Percentiles rank a stretch among this genome's conserved stretches.
Evolutionary conservation across 37 sponge, comb jelly and placozoan species (phyloP).

Genomic region (Chondrosia reniformis): DNA sequence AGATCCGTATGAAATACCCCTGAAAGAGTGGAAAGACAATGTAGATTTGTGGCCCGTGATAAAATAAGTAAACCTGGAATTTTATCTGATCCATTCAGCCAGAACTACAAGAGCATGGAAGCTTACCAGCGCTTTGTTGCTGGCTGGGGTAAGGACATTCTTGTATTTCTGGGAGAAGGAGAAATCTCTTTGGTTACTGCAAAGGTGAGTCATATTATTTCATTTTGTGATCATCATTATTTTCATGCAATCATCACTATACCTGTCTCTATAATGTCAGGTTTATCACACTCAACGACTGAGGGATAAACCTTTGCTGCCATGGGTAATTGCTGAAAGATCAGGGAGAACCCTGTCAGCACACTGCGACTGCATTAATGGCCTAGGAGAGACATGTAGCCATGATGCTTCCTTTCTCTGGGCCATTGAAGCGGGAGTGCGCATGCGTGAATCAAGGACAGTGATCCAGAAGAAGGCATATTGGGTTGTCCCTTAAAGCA

Average conservation of each 20-base stretch:
- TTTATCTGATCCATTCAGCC: neutral
- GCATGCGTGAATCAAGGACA: constrained; percentile 37
- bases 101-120: constrained; percentile 58
- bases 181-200: neutral
- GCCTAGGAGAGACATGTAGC: constrained; percentile 59
- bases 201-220: constrained; percentile 21
- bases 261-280: constrained; percentile 16
- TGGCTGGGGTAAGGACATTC: constrained; percentile 53
- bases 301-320: constrained; percentile 46
- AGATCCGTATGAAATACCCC: constrained; percentile 45
- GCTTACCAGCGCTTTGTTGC: constrained; percentile 45
- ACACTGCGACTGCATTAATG: constrained; percentile 82
- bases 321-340: constrained; percentile 38
- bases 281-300: constrained; percentile 42
- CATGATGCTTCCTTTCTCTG: constrained; percentile 65
- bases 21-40: constrained; percentile 38
- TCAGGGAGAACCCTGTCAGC: constrained; percentile 38
- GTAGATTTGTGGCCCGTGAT: constrained; percentile 41
- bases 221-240: neutral
- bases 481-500: constrained; percentile 42
- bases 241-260: neutral
- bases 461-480: constrained; percentile 47
- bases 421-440: constrained; percentile 44
- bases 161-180: neutral
- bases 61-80: constrained; percentile 13